These are phyloP conservation scores for Ecliptopera silaceata DNA, from an alignment of 2,888 invertebrate genomes.

Conservation along the genomic window DNA sequence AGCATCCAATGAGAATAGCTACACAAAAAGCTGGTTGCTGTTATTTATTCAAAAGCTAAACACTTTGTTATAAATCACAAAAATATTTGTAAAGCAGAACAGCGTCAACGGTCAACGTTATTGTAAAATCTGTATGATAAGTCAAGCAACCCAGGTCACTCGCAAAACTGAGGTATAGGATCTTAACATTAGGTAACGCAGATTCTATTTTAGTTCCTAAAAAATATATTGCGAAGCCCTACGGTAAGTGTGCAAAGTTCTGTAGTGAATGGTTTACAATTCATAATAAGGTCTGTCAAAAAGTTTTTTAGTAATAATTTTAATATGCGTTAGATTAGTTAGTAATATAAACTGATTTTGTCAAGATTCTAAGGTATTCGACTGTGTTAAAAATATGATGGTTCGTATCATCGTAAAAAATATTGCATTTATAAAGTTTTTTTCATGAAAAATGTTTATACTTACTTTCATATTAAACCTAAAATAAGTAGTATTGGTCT, in stretches of 20 bases:
- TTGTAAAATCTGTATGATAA: too few species aligned
- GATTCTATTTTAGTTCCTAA: not conserved
- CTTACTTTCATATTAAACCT: too few species aligned
- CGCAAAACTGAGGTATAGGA: too few species aligned
- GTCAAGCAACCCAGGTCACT: too few species aligned
- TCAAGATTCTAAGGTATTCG: not conserved
- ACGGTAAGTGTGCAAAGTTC: not conserved
- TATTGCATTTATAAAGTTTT: too few species aligned
- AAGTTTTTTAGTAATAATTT: not conserved
- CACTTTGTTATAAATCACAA: too few species aligned
- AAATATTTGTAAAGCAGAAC: too few species aligned
- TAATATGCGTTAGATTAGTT: not conserved
- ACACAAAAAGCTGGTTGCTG: too few species aligned
- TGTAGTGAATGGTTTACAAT: not conserved
- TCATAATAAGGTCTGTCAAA: not conserved
- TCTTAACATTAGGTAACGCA: not conserved
- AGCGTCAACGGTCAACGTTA: too few species aligned
- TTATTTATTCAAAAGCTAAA: too few species aligned
- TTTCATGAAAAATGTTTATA: too few species aligned
- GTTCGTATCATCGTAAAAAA: not conserved
- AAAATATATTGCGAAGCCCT: not conserved
- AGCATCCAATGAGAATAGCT: too few species aligned
- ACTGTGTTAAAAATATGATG: not conserved
- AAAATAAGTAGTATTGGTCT: not conserved
- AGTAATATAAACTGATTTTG: not conserved